phyloP scores from a whole-genome alignment of 2,113 vertebrate genomes.

The Catharus minimus region DNA sequence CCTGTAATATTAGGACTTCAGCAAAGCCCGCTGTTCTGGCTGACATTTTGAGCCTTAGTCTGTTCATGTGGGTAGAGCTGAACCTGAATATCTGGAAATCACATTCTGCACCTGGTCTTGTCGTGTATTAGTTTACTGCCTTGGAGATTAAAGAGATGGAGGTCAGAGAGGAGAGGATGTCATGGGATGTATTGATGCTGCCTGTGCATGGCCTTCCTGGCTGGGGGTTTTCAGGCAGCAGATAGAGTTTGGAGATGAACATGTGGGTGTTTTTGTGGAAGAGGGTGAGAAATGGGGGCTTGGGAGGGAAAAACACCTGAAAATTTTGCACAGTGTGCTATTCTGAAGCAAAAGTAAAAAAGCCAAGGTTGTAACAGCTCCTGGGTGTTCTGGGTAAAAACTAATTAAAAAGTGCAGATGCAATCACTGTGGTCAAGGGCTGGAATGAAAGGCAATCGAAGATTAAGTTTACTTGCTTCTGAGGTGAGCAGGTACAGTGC shows the following conservation, averaged over 20 bases:
- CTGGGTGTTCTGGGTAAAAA: background rate
- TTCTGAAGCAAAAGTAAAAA: background rate
- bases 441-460: background rate
- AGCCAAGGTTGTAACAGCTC: background rate
- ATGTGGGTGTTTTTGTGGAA: background rate
- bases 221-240: background rate
- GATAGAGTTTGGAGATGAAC: background rate
- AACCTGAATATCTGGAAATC: background rate
- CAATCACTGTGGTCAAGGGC: background rate
- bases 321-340: background rate
- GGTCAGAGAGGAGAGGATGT: background rate
- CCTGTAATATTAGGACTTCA: background rate
- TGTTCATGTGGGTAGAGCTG: background rate
- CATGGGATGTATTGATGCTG: background rate
- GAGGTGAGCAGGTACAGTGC: background rate
- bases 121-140: background rate
- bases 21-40: background rate
- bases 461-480: background rate
- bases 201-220: background rate
- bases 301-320: background rate
- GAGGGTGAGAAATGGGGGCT: background rate
- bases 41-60: background rate
- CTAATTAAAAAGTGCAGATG: background rate
- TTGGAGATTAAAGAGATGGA: background rate
- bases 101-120: background rate